A percentile compares a stretch with the other conserved stretches of the same genome.
Evolutionary conservation across 2,888 invertebrate genomes (phyloP).

Genomic region (Lampropteryx suffumata): DNA sequence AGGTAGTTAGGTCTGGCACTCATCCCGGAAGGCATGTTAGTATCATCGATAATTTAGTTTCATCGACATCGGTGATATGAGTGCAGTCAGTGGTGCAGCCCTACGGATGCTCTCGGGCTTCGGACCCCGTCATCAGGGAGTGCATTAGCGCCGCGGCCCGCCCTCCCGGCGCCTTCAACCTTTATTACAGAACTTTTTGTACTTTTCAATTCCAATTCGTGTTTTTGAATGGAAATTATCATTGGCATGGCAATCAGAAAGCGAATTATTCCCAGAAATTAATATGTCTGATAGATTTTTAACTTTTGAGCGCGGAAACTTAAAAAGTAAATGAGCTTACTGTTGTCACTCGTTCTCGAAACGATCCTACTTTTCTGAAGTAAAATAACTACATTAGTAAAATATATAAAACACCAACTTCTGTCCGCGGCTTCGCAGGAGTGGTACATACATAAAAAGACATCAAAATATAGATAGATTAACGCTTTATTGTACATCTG

Average conservation of each 20-base stretch:
- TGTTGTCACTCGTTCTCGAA: no score
- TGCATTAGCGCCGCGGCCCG: constrained; percentile 46
- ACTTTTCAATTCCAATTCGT: constrained; percentile 36
- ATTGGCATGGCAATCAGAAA: constrained; percentile 9
- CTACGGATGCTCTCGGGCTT: neutral
- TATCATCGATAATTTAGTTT: no score
- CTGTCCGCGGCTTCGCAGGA: no score
- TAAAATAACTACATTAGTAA: no score
- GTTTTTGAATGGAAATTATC: constrained; percentile 36
- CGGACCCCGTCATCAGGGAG: constrained; percentile 47
- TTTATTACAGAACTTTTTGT: constrained; percentile 36
- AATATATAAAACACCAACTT: no score
- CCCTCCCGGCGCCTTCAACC: constrained; percentile 25
- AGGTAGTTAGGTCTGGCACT: no score
- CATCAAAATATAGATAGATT: no score
- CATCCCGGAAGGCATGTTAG: no score
- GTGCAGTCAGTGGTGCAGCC: neutral
- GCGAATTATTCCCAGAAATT: constrained; percentile 6
- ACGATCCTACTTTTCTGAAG: no score
- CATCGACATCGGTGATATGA: constrained; percentile 6
- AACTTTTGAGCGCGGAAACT: neutral
- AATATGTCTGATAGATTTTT: constrained; percentile 8
- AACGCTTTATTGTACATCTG: no score
- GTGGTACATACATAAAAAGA: no score
- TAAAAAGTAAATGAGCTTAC: no score